Base-by-base conservation (phyloP, 2,797 vertebrate species). In the Lagodon rhomboides region DNA sequence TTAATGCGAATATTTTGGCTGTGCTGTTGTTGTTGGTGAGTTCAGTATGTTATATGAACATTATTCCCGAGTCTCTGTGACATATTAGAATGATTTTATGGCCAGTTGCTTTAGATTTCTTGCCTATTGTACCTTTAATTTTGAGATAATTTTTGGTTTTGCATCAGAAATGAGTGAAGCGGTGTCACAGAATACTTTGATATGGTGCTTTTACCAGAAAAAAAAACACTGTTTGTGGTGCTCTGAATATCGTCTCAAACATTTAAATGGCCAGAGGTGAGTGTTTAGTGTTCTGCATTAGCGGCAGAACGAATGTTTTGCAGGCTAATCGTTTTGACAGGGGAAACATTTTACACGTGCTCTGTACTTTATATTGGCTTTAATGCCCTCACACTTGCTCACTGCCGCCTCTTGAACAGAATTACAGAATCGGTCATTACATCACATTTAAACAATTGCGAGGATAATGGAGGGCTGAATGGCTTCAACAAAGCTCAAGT, bases 391-490 rank as follows among this genome's bases (percentile, higher is more conserved):
- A 10, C n/a, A 59, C 55, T 66, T 83, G 58, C 53, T 75, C 73
- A 67, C 61, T 62, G 56, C 58, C 61, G 61, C 64, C 43, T 80
- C 18, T 59, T 77, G 64, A 77, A 49, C 64, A 65, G 11, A 79
- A 80, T 77, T 68, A 61, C 53, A 27, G n/a, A 46, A 75, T 79
- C 49, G 56, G 23, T 68, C 82, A 67, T 73, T 67, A 25, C 43
- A 67, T 75, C 61, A 79, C 54, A 49, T 44, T 50, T 65, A 22
- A 80, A 65, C 68, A 53, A 72, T 46, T 38, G 46, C 68, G 68
- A 73, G 60, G 73, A 67, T 80, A 86, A 85, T 82, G 79, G 74
- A 75, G 20, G 67, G n/a, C 51, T 61, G 49, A 62, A 73, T 43
- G 53, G 53, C 62, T 63, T 27, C 75, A 77, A 38, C 62, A 64